These are phyloP conservation scores for Melangyna quadrimaculata DNA, from an alignment of 2,888 invertebrate species.

Conservation along the genomic window DNA sequence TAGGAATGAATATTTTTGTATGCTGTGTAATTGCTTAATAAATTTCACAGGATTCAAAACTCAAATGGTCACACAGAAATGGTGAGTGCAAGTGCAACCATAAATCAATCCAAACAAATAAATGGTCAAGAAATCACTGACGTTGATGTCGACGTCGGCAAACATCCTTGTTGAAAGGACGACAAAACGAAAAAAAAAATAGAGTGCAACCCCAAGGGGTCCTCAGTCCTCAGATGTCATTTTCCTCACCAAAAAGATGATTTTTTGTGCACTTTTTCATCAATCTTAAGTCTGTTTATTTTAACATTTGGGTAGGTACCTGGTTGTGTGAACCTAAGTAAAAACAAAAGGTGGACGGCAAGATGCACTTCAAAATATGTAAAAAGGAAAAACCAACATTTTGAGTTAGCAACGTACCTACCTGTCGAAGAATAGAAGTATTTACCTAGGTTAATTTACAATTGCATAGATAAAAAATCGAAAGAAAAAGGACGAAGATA, in stretches of 20 bases:
- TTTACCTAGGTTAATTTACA: background rate
- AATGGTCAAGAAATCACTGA: conserved; percentile 12
- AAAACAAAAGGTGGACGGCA: background rate
- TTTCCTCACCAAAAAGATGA: conserved; percentile 22
- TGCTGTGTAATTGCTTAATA: background rate
- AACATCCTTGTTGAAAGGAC: conserved; percentile 49
- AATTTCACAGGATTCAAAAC: background rate
- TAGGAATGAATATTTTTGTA: background rate
- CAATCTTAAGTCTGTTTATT: background rate
- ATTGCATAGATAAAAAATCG: background rate
- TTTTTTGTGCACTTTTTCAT: background rate
- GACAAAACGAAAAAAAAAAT: background rate
- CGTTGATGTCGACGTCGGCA: conserved; percentile 19
- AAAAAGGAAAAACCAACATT: background rate
- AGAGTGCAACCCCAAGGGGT: background rate
- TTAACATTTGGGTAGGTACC: conserved; percentile 21
- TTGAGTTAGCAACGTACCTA: background rate
- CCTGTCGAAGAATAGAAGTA: too few relatives aligned
- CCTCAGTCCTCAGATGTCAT: conserved; percentile 49
- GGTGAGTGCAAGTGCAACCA: background rate
- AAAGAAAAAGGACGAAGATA: background rate
- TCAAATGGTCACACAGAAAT: background rate
- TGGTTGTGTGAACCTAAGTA: background rate
- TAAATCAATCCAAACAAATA: conserved; percentile 48
- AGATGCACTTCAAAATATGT: background rate